These are phyloP conservation scores for Sphyrna mokarran DNA, from an alignment of 2,113 vertebrate species.

Conservation along the genomic window DNA sequence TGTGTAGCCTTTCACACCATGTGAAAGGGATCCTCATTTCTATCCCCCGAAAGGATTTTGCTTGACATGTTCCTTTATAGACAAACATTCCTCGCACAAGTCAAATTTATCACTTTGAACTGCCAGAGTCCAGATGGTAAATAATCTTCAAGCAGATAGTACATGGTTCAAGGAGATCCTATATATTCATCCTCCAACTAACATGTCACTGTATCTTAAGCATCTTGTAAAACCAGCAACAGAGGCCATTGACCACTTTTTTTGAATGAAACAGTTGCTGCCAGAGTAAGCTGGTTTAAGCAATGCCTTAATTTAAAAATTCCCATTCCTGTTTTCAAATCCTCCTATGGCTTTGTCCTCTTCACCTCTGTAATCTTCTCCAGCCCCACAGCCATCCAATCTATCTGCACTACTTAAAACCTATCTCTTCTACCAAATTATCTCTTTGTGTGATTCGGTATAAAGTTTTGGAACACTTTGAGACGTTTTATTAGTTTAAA, in stretches of 20 bases:
- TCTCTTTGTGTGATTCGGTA: no score
- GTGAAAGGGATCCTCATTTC: background rate
- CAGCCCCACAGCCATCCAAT: no score
- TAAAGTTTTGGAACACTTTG: no score
- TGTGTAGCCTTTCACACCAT: background rate
- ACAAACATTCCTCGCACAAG: background rate
- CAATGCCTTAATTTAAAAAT: no score
- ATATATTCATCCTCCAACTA: background rate
- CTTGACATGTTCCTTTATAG: background rate
- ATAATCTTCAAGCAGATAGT: background rate
- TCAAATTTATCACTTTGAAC: background rate
- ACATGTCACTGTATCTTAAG: background rate
- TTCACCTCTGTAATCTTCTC: no score
- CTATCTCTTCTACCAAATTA: no score
- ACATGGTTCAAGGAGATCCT: background rate
- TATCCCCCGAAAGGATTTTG: background rate
- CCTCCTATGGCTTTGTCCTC: no score
- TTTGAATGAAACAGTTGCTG: background rate
- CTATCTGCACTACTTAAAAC: no score
- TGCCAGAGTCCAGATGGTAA: background rate
- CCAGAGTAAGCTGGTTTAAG: no score
- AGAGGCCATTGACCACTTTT: background rate
- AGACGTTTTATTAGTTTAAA: no score
- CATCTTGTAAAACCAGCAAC: background rate
- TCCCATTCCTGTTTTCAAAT: no score